These are phyloP conservation scores for Hyla sarda DNA, from an alignment of 2,113 vertebrate species.

Conservation along the genomic window DNA sequence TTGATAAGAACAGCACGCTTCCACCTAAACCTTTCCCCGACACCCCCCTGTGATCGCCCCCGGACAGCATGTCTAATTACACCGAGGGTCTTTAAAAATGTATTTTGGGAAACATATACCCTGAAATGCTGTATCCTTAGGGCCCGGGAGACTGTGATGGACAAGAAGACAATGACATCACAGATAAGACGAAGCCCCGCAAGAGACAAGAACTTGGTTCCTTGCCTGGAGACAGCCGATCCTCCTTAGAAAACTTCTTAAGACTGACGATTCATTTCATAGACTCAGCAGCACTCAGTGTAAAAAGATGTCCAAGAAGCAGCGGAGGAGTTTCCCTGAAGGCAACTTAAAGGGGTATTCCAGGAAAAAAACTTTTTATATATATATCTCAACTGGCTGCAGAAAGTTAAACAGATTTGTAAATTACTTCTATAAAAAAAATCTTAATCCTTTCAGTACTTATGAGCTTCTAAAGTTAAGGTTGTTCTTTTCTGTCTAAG, in stretches of 20 bases:
- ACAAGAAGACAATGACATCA: slow-evolving; percentile 21
- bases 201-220: slow-evolving; percentile 4
- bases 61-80: slow-evolving; percentile 62
- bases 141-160: background rate
- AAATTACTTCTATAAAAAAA: no score
- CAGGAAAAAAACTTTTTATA: no score
- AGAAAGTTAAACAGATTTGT: no score
- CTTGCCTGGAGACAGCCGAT: background rate
- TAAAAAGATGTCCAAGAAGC: background rate
- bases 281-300: background rate
- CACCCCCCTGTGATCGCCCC: slow-evolving; percentile 10
- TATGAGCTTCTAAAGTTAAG: no score
- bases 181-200: background rate
- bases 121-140: background rate
- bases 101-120: background rate
- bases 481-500: no score
- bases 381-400: no score
- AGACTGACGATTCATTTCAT: background rate
- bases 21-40: slow-evolving; percentile 64
- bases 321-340: background rate
- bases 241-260: background rate
- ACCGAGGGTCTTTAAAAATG: slow-evolving; percentile 65
- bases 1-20: slow-evolving; percentile 86
- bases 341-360: no score
- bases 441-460: no score